Conservation (phyloP, 2,113 vertebrate species). For the Cacatua alba region DNA sequence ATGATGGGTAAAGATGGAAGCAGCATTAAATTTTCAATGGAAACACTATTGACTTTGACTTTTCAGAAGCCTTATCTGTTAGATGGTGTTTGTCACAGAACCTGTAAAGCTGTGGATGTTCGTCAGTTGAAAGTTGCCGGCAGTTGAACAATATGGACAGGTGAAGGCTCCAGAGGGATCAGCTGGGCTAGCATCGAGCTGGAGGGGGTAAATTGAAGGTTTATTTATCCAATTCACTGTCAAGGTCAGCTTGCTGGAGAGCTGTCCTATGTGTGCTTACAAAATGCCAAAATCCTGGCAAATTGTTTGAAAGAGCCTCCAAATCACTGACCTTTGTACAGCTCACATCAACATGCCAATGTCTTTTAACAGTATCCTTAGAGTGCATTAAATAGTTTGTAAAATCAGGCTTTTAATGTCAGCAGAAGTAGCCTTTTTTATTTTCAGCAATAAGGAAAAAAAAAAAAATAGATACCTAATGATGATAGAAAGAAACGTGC, state of each 20-base stretch:
- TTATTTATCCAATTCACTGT: slow-evolving; percentile 99
- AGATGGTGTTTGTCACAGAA: slow-evolving; percentile 97
- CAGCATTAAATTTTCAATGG: slow-evolving; percentile 96
- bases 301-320: slow-evolving; percentile 90
- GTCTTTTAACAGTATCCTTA: slow-evolving; percentile 89
- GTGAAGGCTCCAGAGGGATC: slow-evolving; percentile 97
- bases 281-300: slow-evolving; percentile 99
- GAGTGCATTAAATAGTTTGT: slow-evolving; percentile 84
- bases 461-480: not conserved
- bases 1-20: slow-evolving; percentile 90
- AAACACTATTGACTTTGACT: slow-evolving; percentile 96
- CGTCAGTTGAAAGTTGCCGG: slow-evolving; percentile 84
- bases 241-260: slow-evolving; percentile 97
- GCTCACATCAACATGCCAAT: slow-evolving; percentile 90
- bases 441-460: slow-evolving; percentile 41
- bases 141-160: slow-evolving; percentile 96
- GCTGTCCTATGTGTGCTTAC: slow-evolving; percentile 96
- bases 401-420: slow-evolving; percentile 79
- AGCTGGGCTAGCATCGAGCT: slow-evolving; percentile 78
- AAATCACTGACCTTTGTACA: slow-evolving; percentile 98
- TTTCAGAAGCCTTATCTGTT: slow-evolving; percentile 90
- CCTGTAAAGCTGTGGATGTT: slow-evolving; percentile 84
- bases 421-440: slow-evolving; percentile 62
- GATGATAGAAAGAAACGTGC: not conserved
- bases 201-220: slow-evolving; percentile 99